phyloP scores from a whole-genome alignment of 2,888 invertebrate species.

The Drosophila falleni region DNA sequence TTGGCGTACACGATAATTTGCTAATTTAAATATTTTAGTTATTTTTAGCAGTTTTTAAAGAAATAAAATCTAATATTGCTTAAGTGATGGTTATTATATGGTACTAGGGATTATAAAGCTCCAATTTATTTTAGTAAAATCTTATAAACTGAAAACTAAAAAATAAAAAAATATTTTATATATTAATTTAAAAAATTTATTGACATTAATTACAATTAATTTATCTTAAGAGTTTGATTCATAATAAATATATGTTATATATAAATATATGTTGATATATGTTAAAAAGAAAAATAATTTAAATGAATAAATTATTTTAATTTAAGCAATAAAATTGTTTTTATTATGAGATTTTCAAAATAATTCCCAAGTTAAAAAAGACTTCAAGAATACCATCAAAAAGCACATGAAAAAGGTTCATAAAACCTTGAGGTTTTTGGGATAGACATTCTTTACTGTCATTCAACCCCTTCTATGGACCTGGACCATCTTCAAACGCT shows the following conservation, averaged over 20 bases:
- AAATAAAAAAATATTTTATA: neutral
- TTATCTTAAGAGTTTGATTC: too few species aligned
- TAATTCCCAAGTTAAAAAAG: too few species aligned
- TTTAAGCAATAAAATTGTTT: too few species aligned
- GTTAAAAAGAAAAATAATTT: too few species aligned
- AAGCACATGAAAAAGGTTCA: neutral
- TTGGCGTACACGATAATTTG: neutral
- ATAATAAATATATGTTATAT: too few species aligned
- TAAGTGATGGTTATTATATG: neutral
- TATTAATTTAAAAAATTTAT: too few species aligned
- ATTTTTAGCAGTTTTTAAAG: neutral
- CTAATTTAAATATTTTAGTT: neutral
- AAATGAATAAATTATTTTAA: too few species aligned
- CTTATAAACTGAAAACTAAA: neutral
- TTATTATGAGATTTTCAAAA: too few species aligned
- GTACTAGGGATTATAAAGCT: neutral
- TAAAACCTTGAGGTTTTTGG: neutral
- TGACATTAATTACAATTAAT: too few species aligned
- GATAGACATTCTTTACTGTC: slow-evolving; percentile 53
- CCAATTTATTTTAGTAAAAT: too few species aligned
- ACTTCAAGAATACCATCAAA: neutral
- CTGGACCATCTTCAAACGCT: slow-evolving; percentile 30
- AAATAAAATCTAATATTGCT: neutral
- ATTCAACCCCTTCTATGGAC: slow-evolving; percentile 60
- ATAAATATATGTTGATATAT: too few species aligned